Evolutionary conservation across 2,888 invertebrate genomes (phyloP).

Genomic region (Torymus texanus): DNA sequence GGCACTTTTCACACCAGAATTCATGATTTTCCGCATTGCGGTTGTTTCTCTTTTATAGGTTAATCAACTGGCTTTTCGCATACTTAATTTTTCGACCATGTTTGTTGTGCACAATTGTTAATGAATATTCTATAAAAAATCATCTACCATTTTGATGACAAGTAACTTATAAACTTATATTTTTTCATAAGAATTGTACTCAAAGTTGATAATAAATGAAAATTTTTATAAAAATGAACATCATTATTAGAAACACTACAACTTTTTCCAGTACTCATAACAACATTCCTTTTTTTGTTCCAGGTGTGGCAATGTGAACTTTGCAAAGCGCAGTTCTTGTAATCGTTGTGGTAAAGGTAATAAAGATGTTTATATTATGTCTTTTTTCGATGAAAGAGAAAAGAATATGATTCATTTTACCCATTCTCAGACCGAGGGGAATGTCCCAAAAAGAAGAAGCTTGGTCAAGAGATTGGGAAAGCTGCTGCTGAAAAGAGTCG

Average conservation of each 20-base stretch:
- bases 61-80: conserved; percentile 31
- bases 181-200: too few relatives aligned
- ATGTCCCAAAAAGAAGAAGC: conserved; percentile 84
- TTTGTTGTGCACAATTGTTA: background rate
- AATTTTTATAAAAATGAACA: too few relatives aligned
- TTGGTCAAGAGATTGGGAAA: conserved; percentile 98
- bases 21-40: conserved; percentile 34
- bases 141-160: too few relatives aligned
- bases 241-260: too few relatives aligned
- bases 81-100: background rate
- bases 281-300: conserved; percentile 51
- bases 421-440: conserved; percentile 74
- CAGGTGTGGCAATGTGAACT: conserved; percentile 95
- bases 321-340: conserved; percentile 91
- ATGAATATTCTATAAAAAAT: too few relatives aligned
- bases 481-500: conserved; percentile 98
- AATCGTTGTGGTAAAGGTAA: conserved; percentile 91
- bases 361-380: conserved; percentile 55
- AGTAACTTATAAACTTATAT: too few relatives aligned
- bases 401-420: conserved; percentile 52
- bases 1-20: background rate
- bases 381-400: conserved; percentile 46
- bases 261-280: too few relatives aligned
- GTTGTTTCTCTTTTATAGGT: conserved; percentile 27
- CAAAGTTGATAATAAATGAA: too few relatives aligned